phyloP scores from a whole-genome alignment of 1,140 invertebrate species.

The Pseudomyrmex gracilis region DNA sequence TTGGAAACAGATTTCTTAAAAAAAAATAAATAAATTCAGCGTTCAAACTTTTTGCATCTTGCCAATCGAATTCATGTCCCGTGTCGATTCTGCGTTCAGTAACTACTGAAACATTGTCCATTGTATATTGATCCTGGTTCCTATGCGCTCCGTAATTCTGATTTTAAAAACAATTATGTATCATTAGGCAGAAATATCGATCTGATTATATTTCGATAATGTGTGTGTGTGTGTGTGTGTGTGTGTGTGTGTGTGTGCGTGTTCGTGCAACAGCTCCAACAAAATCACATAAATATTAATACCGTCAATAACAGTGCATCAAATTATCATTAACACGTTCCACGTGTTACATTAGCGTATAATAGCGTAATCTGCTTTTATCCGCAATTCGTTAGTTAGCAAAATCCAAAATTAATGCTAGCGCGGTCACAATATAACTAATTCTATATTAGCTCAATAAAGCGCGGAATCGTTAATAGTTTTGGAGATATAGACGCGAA shows the following conservation, averaged over 20 bases:
- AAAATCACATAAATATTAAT: slow-evolving; percentile 32
- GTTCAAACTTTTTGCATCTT: too few relatives aligned
- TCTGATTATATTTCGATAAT: slow-evolving; percentile 22
- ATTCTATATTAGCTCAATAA: slow-evolving; percentile 45
- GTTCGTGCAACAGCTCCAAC: not conserved
- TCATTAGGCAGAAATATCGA: not conserved
- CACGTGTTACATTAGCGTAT: slow-evolving; percentile 30
- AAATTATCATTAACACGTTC: slow-evolving; percentile 38
- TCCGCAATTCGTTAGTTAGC: slow-evolving; percentile 38
- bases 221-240: too few relatives aligned
- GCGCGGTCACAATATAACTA: slow-evolving; percentile 34
- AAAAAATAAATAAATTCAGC: too few relatives aligned
- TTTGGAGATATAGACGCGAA: slow-evolving; percentile 28
- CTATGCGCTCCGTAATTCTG: too few relatives aligned
- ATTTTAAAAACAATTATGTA: not conserved
- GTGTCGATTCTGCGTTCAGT: too few relatives aligned
- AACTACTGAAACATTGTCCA: too few relatives aligned
- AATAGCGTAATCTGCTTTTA: slow-evolving; percentile 45
- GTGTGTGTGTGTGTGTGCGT: not conserved
- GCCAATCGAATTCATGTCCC: too few relatives aligned
- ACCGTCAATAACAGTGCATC: slow-evolving; percentile 30
- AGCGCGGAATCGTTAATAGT: slow-evolving; percentile 47
- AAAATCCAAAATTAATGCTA: slow-evolving; percentile 50
- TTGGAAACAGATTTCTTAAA: too few relatives aligned
- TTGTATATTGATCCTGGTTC: too few relatives aligned